Percentiles rank a stretch among this genome's conserved stretches.
Evolutionary conservation across 2,797 vertebrate genomes (phyloP).

Genomic region (Rallus crepitans): DNA sequence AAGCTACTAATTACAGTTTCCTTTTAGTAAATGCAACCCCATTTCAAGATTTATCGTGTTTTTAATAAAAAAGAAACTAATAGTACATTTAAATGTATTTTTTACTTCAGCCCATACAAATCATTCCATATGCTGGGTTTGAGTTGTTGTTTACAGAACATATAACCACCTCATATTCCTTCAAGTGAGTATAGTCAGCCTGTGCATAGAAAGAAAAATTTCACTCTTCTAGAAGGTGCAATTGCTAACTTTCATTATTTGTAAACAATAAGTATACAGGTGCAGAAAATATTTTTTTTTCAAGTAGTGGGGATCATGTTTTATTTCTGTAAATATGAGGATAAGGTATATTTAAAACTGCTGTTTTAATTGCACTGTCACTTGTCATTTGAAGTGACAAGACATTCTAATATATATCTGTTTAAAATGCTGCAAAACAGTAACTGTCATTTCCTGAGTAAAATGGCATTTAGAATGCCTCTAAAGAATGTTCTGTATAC

Average conservation of each 20-base stretch:
- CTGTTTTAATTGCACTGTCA: neutral
- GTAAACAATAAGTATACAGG: neutral
- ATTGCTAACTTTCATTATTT: neutral
- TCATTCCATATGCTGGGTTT: neutral
- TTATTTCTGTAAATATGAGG: neutral
- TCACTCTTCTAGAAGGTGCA: neutral
- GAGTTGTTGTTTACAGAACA: slow-evolving; percentile 1
- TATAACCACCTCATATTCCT: neutral
- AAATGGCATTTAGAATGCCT: slow-evolving; percentile 1
- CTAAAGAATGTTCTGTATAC: neutral
- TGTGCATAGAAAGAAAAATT: neutral
- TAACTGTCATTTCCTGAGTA: neutral
- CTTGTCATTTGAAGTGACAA: neutral
- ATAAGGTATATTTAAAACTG: neutral
- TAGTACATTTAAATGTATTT: neutral
- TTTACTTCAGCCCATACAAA: neutral
- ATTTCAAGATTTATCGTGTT: neutral
- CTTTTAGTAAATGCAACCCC: neutral
- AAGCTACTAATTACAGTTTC: neutral
- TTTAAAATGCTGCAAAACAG: neutral
- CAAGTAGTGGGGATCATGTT: neutral
- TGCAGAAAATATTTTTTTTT: neutral
- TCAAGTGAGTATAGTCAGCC: neutral
- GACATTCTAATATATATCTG: neutral
- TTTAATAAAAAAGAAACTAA: neutral